Percentiles rank a stretch among this genome's conserved stretches.
phyloP scores from a whole-genome alignment of 2,113 vertebrate genomes.

The Herpetotheres cachinnans region DNA sequence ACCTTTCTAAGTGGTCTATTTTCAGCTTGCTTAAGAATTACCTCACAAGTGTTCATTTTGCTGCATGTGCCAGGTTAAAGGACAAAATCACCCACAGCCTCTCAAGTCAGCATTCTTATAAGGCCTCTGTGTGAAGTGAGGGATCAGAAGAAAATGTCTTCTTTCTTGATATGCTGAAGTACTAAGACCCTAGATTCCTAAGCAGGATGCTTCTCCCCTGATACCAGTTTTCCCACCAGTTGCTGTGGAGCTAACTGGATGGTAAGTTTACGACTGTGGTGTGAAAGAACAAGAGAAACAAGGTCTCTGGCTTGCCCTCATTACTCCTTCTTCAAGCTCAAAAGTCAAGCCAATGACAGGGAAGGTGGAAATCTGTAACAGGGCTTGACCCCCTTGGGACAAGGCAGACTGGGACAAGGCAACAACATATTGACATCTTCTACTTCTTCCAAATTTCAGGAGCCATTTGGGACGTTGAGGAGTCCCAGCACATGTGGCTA shows the following conservation, averaged over 20 bases:
- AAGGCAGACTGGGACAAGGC: not conserved
- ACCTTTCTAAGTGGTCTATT: not conserved
- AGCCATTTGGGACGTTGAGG: not conserved
- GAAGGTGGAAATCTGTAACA: not conserved
- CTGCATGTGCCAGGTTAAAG: not conserved
- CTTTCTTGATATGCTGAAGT: not conserved
- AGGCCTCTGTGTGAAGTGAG: not conserved
- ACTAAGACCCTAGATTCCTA: not conserved
- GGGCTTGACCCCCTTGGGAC: not conserved
- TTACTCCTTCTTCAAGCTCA: not conserved
- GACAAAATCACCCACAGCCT: not conserved
- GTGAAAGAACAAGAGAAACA: not conserved
- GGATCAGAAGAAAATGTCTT: not conserved
- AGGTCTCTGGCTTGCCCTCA: not conserved
- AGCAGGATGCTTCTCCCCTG: not conserved
- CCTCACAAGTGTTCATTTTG: not conserved
- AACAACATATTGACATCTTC: not conserved
- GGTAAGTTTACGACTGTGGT: not conserved
- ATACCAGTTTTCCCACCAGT: not conserved
- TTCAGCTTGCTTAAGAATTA: not conserved
- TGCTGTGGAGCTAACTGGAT: not conserved
- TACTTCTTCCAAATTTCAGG: not conserved
- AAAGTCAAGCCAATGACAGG: not conserved
- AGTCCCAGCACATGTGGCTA: not conserved
- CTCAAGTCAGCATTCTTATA: not conserved